These are phyloP conservation scores for Phoebastria nigripes DNA, from an alignment of 2,797 vertebrate species.

Conservation along the genomic window DNA sequence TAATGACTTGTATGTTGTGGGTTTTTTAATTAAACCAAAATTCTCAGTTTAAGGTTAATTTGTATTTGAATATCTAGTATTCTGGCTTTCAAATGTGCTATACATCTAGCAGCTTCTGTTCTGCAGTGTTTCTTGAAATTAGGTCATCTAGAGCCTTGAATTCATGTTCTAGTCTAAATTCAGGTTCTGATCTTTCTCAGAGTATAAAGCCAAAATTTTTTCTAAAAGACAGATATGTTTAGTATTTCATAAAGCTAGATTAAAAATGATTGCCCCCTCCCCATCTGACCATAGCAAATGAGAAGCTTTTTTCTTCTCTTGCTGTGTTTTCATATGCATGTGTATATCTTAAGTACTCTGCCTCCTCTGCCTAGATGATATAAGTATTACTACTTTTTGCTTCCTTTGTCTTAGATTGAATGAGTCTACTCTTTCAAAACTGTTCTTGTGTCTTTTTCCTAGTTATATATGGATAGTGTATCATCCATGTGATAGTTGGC, in stretches of 20 bases:
- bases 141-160: background rate
- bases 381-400: background rate
- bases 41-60: background rate
- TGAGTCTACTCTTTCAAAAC: background rate
- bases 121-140: background rate
- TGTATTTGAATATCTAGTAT: background rate
- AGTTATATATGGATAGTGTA: rapidly evolving
- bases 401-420: background rate
- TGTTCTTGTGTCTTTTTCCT: background rate
- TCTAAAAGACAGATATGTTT: background rate
- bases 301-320: background rate
- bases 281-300: background rate
- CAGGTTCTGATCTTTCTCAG: background rate
- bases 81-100: background rate
- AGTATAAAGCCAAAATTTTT: background rate
- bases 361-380: background rate
- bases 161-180: background rate
- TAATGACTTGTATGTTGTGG: background rate
- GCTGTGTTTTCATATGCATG: background rate
- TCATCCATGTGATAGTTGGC: background rate
- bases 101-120: background rate
- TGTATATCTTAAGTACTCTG: background rate
- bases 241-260: background rate
- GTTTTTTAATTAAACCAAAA: background rate
- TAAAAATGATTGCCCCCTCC: background rate